Conservation (phyloP, 2,113 vertebrate genomes). For the Elanus axillaris region DNA sequence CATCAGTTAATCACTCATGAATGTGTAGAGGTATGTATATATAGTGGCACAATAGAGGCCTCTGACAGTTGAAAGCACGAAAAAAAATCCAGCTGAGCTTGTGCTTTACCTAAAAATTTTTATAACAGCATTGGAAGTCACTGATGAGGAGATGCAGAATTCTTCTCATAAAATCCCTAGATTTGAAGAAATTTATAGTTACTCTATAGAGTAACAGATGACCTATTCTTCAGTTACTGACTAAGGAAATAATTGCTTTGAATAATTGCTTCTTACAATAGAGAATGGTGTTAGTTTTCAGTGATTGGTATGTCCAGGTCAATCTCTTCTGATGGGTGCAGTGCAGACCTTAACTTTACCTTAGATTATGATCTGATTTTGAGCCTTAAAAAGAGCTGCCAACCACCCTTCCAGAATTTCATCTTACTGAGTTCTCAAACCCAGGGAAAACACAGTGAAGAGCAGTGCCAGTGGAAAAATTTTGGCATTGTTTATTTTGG, state of each 20-base stretch:
- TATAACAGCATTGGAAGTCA: background rate
- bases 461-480: background rate
- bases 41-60: background rate
- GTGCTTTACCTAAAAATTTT: background rate
- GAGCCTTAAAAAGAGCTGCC: background rate
- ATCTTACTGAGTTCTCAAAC: background rate
- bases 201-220: background rate
- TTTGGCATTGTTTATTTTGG: background rate
- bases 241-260: conserved; percentile 36
- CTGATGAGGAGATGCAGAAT: background rate
- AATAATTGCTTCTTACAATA: conserved; percentile 24
- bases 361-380: background rate
- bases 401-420: background rate
- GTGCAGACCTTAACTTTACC: background rate
- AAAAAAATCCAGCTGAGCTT: background rate
- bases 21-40: background rate
- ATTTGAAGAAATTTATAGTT: background rate
- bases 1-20: background rate
- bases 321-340: background rate
- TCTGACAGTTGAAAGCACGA: background rate
- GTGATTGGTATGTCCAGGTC: background rate
- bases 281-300: background rate
- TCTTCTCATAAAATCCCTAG: background rate
- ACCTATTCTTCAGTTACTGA: background rate
- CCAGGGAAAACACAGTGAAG: background rate